Conservation (phyloP, 2,888 invertebrate genomes). For the Agonum fuliginosum region DNA sequence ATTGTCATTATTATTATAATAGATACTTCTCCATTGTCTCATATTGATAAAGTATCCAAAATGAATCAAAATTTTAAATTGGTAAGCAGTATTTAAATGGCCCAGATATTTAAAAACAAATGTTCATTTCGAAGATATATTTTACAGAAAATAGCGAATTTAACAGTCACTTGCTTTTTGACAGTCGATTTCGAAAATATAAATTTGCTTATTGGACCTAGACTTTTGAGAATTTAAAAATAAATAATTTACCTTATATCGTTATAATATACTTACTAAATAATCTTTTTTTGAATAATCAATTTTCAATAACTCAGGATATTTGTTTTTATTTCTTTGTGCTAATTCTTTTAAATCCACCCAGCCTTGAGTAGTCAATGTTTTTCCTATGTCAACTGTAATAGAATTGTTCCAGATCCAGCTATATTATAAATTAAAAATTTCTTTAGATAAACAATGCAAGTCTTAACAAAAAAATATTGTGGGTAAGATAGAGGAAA, state of each 20-base stretch:
- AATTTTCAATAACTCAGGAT: slow-evolving; percentile 77
- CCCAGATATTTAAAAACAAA: too few species aligned
- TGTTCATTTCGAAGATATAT: too few species aligned
- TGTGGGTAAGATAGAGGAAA: too few species aligned
- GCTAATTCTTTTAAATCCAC: slow-evolving; percentile 82
- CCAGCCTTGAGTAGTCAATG: slow-evolving; percentile 77
- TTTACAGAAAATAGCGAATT: background rate
- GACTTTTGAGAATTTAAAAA: background rate
- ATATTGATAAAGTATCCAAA: too few species aligned
- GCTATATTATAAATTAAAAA: slow-evolving; percentile 63
- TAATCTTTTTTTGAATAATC: slow-evolving; percentile 75
- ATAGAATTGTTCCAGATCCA: slow-evolving; percentile 82
- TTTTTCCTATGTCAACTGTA: slow-evolving; percentile 76
- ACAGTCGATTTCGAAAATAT: too few species aligned
- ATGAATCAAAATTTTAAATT: too few species aligned
- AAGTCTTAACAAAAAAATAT: too few species aligned
- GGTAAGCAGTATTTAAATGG: too few species aligned
- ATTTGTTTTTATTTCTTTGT: slow-evolving; percentile 79
- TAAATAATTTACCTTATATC: background rate
- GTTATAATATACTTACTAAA: slow-evolving; percentile 72
- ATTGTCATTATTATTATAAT: too few species aligned
- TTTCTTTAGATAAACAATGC: background rate
- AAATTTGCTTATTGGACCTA: too few species aligned
- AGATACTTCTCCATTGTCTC: too few species aligned
- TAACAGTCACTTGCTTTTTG: too few species aligned